Base-by-base conservation (phyloP, 2,888 invertebrate genomes). In the Lydus trimaculatus region DNA sequence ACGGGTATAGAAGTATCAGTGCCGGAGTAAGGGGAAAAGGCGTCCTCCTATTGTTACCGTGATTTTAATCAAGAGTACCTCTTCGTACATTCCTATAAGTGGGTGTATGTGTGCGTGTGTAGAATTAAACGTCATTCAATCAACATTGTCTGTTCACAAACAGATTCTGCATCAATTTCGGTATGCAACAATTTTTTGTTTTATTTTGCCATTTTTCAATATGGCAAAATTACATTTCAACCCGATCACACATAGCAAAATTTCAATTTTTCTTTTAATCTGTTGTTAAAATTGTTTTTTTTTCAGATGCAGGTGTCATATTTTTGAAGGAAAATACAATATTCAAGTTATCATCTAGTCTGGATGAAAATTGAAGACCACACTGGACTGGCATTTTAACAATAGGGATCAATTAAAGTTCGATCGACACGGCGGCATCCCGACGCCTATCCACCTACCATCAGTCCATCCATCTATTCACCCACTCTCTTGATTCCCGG, bases 61-160 rank as follows among this genome's bases (percentile, higher is more conserved):
- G 82, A 82, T 82, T 83, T 84, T 83, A 83, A 84, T 83, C 83
- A 83, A 83, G 83, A 81, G 81, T 78, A 75, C 80, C 81, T 83
- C 82, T 81, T 80, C 80, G 36, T 43, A 1, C 43, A 5, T 43
- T 7, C 17, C 4, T 78, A 76, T 76, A 76, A 11, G 15, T 78
- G 81, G 83, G 20, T 48, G 48, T 20, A 5, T 83, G 20, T 48
- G 48, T 20, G 15, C 15, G 36, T 83, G 82, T 83, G 81, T 82
- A 80, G 79, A 83, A 83, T 84, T 83, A 81, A 82, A 83, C 80
- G 81, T 82, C 82, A 81, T 81, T 81, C 80, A 79, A 79, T 78
- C 79, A 79, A 81, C 78, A 81, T 83, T 81, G 80, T 81, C 78
- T 80, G 72, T 78, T 81, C 80, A 81, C 80, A 80, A 81, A 81